phyloP scores from a whole-genome alignment of 2,797 vertebrate genomes.

The Sebastes oblongus region DNA sequence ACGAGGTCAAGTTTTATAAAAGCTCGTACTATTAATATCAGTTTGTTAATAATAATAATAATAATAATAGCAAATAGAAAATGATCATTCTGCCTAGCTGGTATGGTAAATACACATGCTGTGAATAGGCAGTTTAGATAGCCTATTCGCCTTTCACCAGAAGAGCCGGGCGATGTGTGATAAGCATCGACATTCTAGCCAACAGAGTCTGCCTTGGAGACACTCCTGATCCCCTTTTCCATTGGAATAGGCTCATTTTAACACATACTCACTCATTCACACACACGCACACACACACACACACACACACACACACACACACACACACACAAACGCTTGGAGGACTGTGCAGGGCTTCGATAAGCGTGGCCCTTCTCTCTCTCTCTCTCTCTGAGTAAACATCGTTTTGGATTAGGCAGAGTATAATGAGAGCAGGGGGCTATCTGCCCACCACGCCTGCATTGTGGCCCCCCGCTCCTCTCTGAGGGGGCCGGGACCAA shows the following conservation, averaged over 20 bases:
- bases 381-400: conserved; percentile 81
- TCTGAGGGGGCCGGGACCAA: conserved; percentile 86
- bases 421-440: conserved; percentile 85
- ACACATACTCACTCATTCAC: conserved; percentile 33
- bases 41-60: conserved; percentile 65
- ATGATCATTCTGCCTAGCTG: conserved; percentile 52
- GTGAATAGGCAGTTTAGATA: conserved; percentile 71
- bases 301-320: background rate
- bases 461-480: conserved; percentile 89
- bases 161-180: conserved; percentile 68
- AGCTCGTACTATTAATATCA: conserved; percentile 44
- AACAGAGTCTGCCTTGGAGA: conserved; percentile 78
- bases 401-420: conserved; percentile 85
- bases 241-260: conserved; percentile 81
- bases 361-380: conserved; percentile 79
- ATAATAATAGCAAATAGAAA: conserved; percentile 68
- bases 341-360: conserved; percentile 77
- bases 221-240: conserved; percentile 80
- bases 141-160: conserved; percentile 73
- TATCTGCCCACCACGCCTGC: conserved; percentile 84
- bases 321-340: conserved; percentile 30
- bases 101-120: conserved; percentile 66
- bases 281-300: too few species aligned
- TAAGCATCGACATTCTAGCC: conserved; percentile 80
- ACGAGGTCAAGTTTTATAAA: conserved; percentile 28